Percentiles rank a stretch among this genome's conserved stretches.
Evolutionary conservation across 2,888 invertebrate genomes (phyloP).

Genomic region (Cryptus viduatorius): DNA sequence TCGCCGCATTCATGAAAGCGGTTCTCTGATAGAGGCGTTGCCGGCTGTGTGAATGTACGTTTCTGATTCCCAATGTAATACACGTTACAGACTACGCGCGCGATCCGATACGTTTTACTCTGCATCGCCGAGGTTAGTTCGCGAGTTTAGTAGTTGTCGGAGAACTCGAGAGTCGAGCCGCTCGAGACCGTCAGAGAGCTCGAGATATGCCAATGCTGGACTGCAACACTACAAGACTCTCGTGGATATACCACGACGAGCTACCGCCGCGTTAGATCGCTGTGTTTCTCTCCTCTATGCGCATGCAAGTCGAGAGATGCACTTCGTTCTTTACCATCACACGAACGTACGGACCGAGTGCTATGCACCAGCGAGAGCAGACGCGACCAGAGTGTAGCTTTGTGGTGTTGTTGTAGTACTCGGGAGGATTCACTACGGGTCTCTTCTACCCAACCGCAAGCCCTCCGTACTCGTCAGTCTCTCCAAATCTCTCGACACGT

Average conservation of each 20-base stretch:
- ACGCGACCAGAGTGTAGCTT: conserved; percentile 15
- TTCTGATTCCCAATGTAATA: conserved; percentile 21
- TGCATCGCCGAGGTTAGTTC: conserved; percentile 1
- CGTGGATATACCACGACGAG: conserved; percentile 74
- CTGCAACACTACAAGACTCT: background rate
- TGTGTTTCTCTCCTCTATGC: conserved; percentile 3
- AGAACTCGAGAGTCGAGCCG: conserved; percentile 24
- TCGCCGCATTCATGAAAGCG: conserved; percentile 44
- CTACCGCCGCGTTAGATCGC: conserved; percentile 59
- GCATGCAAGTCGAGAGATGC: conserved; percentile 5
- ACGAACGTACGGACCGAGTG: conserved; percentile 42
- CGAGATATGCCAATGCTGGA: conserved; percentile 21
- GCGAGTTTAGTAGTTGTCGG: conserved; percentile 16
- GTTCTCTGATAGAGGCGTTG: conserved; percentile 64
- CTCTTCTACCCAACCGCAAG: conserved; percentile 40
- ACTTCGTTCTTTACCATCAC: conserved; percentile 27
- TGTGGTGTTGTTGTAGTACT: conserved; percentile 40
- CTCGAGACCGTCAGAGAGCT: background rate
- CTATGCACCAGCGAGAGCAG: conserved; percentile 35
- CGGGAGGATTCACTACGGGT: conserved; percentile 64
- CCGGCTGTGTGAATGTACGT: conserved; percentile 22
- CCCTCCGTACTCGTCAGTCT: conserved; percentile 65
- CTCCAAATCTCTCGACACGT: conserved; percentile 61
- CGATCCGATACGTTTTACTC: conserved; percentile 33
- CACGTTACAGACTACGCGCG: conserved; percentile 25